Evolutionary conservation across 2,113 vertebrate genomes (phyloP), one percentile per base, ranked within the genome.

Genomic region (Embiotoca jacksoni): DNA sequence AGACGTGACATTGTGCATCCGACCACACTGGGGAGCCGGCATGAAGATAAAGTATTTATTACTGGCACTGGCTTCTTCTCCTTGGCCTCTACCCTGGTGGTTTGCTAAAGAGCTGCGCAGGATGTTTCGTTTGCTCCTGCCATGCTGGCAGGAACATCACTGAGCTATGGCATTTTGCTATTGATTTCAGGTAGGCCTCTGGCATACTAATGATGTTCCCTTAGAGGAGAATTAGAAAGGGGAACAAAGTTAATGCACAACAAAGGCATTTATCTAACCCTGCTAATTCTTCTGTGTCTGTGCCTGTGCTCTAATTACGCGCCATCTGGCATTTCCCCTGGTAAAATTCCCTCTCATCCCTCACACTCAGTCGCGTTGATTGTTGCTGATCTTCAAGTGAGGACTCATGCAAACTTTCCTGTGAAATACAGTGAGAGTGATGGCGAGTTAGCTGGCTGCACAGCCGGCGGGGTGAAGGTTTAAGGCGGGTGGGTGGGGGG

Each of bases 301-400:
- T 82, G 88, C 78, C 78, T 86, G 81, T 84, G 87, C 86, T 89
- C 90, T 91, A 91, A 93, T 92, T 92, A 91, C 90, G 89, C 83
- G 64, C 93, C 93, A 94, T 93, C 90, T 92, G 92, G 87, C 89
- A 83, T 88, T 91, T 82, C 86, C 90, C 89, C 86, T 89, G 88
- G 88, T 90, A 75, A 88, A 89, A 91, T 85, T 92, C 74, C 84
- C 86, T 85, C 83, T 87, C 88, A 87, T 88, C 81, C 81, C 71
- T 89, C 88, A 88, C 91, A 89, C 87, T 88, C 83, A 46, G 72
- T 57, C 55, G 80, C 76, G 88, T 89, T 88, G 87, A 91, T 88
- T 86, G 88, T 89, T 58, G 75, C 81, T 86, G 88, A 90, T 92
- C 88, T 91, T 78, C 78, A 84, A 93, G 91, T 82, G 83, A 85